Percentiles rank a stretch among this genome's conserved stretches.
phyloP scores from a whole-genome alignment of 2,888 invertebrate species.

The Nomada hirtipes region DNA sequence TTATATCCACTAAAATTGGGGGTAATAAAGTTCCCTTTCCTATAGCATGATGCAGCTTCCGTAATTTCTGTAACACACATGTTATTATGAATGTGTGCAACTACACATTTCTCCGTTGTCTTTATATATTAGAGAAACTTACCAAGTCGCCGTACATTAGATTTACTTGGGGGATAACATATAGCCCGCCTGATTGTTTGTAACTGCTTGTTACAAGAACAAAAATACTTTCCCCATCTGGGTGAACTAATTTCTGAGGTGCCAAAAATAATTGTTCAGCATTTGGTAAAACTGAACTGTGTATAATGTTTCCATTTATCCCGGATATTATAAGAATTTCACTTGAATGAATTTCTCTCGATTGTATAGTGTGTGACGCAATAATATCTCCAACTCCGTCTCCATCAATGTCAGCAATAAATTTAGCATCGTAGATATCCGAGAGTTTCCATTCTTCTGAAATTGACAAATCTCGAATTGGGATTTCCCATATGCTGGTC shows the following conservation, averaged over 20 bases:
- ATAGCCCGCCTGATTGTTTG: conserved; percentile 89
- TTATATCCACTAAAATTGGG: conserved; percentile 89
- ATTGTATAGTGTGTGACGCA: conserved; percentile 88
- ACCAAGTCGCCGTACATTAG: conserved; percentile 85
- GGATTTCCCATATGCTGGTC: conserved; percentile 88
- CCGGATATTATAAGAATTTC: conserved; percentile 90
- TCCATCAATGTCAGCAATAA: conserved; percentile 89
- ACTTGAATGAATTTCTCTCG: conserved; percentile 85
- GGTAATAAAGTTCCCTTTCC: conserved; percentile 89
- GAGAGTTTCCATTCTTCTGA: conserved; percentile 60
- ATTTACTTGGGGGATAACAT: conserved; percentile 86
- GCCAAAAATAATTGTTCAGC: conserved; percentile 90
- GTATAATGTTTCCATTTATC: conserved; percentile 88
- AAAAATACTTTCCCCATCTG: conserved; percentile 87
- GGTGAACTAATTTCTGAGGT: conserved; percentile 88
- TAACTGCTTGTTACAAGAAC: conserved; percentile 91
- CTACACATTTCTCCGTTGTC: not conserved
- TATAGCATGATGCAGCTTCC: conserved; percentile 86
- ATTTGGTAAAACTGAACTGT: conserved; percentile 87
- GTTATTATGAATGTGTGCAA: conserved; percentile 5
- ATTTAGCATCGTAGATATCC: conserved; percentile 90
- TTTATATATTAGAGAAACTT: conserved; percentile 62
- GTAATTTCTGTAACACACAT: conserved; percentile 83
- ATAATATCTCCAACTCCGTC: conserved; percentile 90
- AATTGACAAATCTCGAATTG: conserved; percentile 76